Evolutionary conservation across 2,888 invertebrate species (phyloP).

Genomic region (Cantharis lateralis): DNA sequence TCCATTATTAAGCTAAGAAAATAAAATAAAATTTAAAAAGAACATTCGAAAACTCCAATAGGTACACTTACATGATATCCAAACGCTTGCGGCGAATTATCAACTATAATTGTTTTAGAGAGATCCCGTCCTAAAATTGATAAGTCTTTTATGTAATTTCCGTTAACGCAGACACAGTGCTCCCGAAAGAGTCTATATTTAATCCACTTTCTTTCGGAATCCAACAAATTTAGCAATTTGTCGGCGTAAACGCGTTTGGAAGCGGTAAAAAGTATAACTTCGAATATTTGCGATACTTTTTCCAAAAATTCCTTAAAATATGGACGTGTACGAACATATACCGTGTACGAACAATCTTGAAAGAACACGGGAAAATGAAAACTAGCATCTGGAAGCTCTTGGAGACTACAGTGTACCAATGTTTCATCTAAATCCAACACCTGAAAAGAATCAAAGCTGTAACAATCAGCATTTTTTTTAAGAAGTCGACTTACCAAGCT

Average conservation of each 20-base stretch:
- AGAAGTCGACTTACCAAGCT: slow-evolving; percentile 72
- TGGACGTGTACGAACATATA: slow-evolving; percentile 84
- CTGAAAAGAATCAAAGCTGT: slow-evolving; percentile 50
- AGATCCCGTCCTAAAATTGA: slow-evolving; percentile 91
- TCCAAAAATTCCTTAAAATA: slow-evolving; percentile 91
- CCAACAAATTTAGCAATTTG: slow-evolving; percentile 87
- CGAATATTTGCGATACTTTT: slow-evolving; percentile 80
- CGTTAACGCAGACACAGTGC: slow-evolving; percentile 93
- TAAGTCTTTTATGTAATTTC: slow-evolving; percentile 95
- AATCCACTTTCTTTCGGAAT: slow-evolving; percentile 86
- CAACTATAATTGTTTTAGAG: slow-evolving; percentile 84
- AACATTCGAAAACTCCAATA: slow-evolving; percentile 5
- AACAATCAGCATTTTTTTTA: no score
- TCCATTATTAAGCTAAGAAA: slow-evolving; percentile 84
- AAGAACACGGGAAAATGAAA: slow-evolving; percentile 93
- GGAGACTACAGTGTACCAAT: slow-evolving; percentile 91
- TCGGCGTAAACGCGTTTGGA: slow-evolving; percentile 95
- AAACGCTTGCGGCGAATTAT: slow-evolving; percentile 92
- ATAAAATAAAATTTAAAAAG: slow-evolving; percentile 55
- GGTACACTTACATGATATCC: slow-evolving; percentile 78
- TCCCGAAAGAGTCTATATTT: slow-evolving; percentile 93
- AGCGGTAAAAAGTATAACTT: slow-evolving; percentile 94
- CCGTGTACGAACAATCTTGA: slow-evolving; percentile 89
- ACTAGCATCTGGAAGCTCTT: slow-evolving; percentile 88
- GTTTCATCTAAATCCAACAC: slow-evolving; percentile 82